Conservation (phyloP, 2,797 vertebrate genomes). For the Rousettus madagascariensis region DNA sequence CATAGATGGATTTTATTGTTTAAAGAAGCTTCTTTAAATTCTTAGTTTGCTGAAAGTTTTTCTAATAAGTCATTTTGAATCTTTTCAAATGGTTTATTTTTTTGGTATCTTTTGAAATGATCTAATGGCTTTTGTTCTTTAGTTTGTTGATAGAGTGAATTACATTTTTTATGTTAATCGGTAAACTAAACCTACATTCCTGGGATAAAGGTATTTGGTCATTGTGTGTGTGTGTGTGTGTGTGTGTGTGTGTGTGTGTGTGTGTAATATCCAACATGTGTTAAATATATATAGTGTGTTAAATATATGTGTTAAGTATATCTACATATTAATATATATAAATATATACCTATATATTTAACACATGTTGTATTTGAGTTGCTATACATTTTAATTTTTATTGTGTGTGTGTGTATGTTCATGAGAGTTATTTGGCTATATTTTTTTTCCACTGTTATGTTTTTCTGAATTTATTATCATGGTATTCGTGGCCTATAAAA, state of each 20-base stretch:
- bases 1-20: neutral
- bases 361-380: neutral
- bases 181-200: neutral
- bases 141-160: neutral
- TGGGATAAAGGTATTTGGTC: neutral
- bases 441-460: neutral
- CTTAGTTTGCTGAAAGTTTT: neutral
- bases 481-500: neutral
- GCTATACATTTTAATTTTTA: neutral
- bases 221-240: neutral
- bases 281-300: too few species aligned
- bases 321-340: too few species aligned
- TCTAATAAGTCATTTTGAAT: neutral
- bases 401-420: neutral
- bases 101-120: neutral
- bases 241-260: too few species aligned
- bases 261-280: too few species aligned
- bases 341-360: too few species aligned
- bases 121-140: neutral
- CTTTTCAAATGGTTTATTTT: neutral
- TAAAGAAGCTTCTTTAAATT: neutral
- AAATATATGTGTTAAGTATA: too few species aligned
- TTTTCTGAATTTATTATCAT: constrained; percentile 10
- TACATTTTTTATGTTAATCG: neutral
- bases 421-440: neutral